These are phyloP conservation scores for Nannoperca australis DNA, from an alignment of 2,797 vertebrate species.

Conservation along the genomic window DNA sequence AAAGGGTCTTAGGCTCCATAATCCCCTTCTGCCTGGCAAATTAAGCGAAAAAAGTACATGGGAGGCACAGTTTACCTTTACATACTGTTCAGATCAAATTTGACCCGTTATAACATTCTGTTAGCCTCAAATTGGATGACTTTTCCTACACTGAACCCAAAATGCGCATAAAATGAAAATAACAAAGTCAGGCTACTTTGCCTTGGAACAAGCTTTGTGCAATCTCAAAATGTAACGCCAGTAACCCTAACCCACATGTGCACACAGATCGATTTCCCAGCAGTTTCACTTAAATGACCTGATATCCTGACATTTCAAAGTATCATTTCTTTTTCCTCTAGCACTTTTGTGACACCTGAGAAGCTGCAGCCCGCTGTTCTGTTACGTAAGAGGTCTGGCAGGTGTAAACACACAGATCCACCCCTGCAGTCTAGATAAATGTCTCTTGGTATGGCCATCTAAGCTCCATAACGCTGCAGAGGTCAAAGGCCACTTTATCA, in stretches of 20 bases:
- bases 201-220: neutral
- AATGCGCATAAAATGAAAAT: no score
- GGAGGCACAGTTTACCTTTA: constrained; percentile 50
- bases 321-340: constrained; percentile 18
- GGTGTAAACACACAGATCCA: constrained; percentile 42
- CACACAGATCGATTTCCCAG: constrained; percentile 7
- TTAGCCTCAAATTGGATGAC: no score
- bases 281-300: constrained; percentile 23
- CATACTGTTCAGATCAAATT: no score
- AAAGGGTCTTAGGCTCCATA: constrained; percentile 67
- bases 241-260: neutral
- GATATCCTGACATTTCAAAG: constrained; percentile 26
- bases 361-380: constrained; percentile 57
- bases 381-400: constrained; percentile 46
- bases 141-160: no score
- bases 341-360: constrained; percentile 56
- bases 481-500: constrained; percentile 61
- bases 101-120: no score
- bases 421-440: constrained; percentile 66
- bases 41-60: constrained; percentile 58
- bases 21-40: constrained; percentile 72
- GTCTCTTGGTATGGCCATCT: constrained; percentile 31
- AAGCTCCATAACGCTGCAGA: constrained; percentile 41
- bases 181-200: neutral
- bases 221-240: neutral